Evolutionary conservation across 2,113 vertebrate genomes (phyloP).

Genomic region (Mormoops blainvillei): DNA sequence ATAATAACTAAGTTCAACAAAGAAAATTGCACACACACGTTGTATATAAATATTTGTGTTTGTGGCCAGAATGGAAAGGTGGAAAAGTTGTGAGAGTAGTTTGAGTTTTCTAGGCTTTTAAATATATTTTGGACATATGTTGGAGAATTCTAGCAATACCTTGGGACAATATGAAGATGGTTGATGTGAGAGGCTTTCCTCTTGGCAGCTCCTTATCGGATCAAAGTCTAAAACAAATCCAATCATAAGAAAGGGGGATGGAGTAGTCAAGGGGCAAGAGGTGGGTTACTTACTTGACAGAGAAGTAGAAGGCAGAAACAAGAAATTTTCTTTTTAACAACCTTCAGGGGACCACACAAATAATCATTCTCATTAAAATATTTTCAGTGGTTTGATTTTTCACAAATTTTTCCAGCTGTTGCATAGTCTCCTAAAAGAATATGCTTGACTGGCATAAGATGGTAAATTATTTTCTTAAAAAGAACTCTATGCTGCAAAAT

Average conservation of each 20-base stretch:
- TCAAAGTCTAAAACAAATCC: not conserved
- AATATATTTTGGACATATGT: not conserved
- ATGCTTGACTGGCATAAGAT: constrained; percentile 44
- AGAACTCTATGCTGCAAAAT: constrained; percentile 23
- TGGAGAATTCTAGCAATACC: not conserved
- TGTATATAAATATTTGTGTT: not conserved
- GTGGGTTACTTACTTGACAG: not conserved
- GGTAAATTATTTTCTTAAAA: constrained; percentile 42
- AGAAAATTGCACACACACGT: not conserved
- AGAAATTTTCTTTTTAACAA: not conserved
- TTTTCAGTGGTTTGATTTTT: constrained; percentile 61
- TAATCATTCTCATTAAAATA: constrained; percentile 61
- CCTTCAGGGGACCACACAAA: not conserved
- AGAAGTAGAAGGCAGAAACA: not conserved
- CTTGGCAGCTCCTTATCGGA: not conserved
- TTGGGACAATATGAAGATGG: not conserved
- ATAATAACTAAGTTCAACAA: not conserved
- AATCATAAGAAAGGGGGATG: fast-evolving
- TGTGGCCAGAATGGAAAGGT: not conserved
- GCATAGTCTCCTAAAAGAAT: constrained; percentile 4
- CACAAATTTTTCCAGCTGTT: constrained; percentile 51
- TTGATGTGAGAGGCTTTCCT: not conserved
- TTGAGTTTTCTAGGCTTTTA: not conserved
- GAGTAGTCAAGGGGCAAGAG: not conserved
- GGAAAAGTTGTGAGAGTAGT: not conserved